These are phyloP conservation scores for Sander lucioperca DNA, from an alignment of 2,113 vertebrate genomes.

Conservation along the genomic window DNA sequence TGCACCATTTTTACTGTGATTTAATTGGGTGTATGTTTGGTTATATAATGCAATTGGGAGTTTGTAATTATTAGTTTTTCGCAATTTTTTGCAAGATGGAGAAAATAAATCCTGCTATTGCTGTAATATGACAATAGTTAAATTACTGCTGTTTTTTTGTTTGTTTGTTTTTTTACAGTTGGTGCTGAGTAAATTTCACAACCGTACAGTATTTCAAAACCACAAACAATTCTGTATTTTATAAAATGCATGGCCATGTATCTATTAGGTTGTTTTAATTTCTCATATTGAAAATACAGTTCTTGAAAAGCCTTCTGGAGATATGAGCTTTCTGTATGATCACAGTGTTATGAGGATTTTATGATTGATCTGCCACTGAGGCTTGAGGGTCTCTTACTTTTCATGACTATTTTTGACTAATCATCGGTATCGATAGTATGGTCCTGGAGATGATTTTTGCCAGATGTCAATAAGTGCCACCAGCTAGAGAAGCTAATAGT, in stretches of 20 bases:
- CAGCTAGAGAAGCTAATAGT: not conserved
- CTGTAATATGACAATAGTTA: not conserved
- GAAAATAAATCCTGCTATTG: not conserved
- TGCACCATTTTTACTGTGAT: constrained; percentile 40
- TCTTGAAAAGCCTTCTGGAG: constrained; percentile 3
- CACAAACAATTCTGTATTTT: not conserved
- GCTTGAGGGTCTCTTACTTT: constrained; percentile 36
- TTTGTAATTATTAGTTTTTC: constrained; percentile 5
- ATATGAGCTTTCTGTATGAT: constrained; percentile 12
- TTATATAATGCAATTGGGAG: not conserved
- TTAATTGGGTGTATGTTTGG: constrained; percentile 3
- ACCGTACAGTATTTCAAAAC: not conserved
- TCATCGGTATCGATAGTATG: not conserved
- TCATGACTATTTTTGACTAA: not conserved
- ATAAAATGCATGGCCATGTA: not conserved
- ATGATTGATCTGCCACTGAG: constrained; percentile 11
- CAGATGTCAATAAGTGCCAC: not conserved
- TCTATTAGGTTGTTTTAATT: not conserved
- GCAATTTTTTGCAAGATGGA: constrained; percentile 6
- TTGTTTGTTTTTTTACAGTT: not conserved
- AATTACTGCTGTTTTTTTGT: not conserved
- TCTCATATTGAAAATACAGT: constrained; percentile 12
- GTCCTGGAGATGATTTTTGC: not conserved
- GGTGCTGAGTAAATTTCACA: constrained; percentile 10
- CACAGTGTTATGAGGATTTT: not conserved